Base-by-base conservation (phyloP, 1,140 invertebrate genomes). In the Aleiodes sp. region DNA sequence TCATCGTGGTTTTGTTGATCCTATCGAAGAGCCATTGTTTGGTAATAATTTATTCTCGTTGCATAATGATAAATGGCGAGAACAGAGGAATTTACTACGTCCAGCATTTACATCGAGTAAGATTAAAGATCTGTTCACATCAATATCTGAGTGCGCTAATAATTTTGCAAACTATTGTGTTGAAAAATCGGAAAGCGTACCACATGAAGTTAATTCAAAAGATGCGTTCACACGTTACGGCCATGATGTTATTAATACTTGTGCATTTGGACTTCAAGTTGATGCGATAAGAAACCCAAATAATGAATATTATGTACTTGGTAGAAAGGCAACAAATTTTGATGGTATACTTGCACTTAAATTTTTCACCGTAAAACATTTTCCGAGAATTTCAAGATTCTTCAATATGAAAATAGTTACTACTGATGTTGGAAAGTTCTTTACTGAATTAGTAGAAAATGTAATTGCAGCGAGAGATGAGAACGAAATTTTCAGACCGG, bases 1-100 rank as follows among this genome's bases (percentile, higher is more conserved):
- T 16, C 57, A 16, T n/a, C n/a, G 56, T 28, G 9, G 31, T 21
- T 31, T 60, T 4, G 6, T 21, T n/a, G 28, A 60, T 33, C 14
- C 10, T 89, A 88, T 73, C 78, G 79, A 57, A 85, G 88, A 89
- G 65, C n/a, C n/a, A n/a, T n/a, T n/a, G n/a, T n/a, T n/a, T n/a
- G n/a, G n/a, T n/a, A n/a, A n/a, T n/a, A n/a, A 86, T 74, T 61
- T 90, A 9, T 81, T 86, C 24, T 71, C 85, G 9, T 84, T 90
- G 73, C 85, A 81, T 79, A 88, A 88, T 33, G 35, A 88, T 63
- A 84, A 87, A 73, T 89, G 88, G 89, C 86, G 84, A 33, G 84
- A 88, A 41, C 88, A 90, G 87, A 76, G 89, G 2, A 83, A 86
- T 0, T 87, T 87, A 0, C 67, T n/a, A n/a, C n/a, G n/a, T n/a